Conservation (phyloP, 2,113 vertebrate species). For the Vanacampus margaritifer region DNA sequence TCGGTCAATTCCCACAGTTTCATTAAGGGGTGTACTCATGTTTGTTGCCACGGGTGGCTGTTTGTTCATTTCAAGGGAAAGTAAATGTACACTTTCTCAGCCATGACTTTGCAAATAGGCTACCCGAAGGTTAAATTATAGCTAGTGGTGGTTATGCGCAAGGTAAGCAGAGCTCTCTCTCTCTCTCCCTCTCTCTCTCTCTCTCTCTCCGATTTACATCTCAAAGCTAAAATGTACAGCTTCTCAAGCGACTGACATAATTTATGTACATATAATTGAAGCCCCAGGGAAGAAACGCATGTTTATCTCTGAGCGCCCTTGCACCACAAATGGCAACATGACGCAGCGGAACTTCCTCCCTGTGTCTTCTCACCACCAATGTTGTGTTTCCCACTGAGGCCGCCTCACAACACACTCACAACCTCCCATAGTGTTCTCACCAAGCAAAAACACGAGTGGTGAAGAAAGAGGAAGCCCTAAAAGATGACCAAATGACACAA, state of each 20-base stretch:
- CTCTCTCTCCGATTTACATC: background rate
- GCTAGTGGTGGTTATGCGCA: too few relatives aligned
- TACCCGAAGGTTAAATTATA: too few relatives aligned
- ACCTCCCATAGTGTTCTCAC: slow-evolving; percentile 58
- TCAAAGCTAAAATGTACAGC: slow-evolving; percentile 8
- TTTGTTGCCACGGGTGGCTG: background rate
- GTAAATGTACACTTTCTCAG: background rate
- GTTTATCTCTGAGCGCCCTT: slow-evolving; percentile 15
- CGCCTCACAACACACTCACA: slow-evolving; percentile 30
- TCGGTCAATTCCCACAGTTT: too few relatives aligned
- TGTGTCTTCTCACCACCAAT: slow-evolving; percentile 37
- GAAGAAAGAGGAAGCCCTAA: slow-evolving; percentile 38
- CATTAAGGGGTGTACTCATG: background rate
- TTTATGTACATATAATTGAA: slow-evolving; percentile 13
- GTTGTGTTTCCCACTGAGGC: slow-evolving; percentile 37
- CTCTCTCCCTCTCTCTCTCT: too few relatives aligned
- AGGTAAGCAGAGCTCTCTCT: too few relatives aligned
- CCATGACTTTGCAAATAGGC: too few relatives aligned
- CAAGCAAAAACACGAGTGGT: slow-evolving; percentile 36
- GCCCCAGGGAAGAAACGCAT: background rate
- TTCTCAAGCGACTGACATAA: slow-evolving; percentile 1
- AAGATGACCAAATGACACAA: slow-evolving; percentile 45
- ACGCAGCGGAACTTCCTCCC: slow-evolving; percentile 32
- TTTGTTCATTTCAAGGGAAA: background rate
- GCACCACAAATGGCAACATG: slow-evolving; percentile 29